These are phyloP conservation scores for Sycobia sp. DNA, from an alignment of 1,140 invertebrate species.

Conservation along the genomic window DNA sequence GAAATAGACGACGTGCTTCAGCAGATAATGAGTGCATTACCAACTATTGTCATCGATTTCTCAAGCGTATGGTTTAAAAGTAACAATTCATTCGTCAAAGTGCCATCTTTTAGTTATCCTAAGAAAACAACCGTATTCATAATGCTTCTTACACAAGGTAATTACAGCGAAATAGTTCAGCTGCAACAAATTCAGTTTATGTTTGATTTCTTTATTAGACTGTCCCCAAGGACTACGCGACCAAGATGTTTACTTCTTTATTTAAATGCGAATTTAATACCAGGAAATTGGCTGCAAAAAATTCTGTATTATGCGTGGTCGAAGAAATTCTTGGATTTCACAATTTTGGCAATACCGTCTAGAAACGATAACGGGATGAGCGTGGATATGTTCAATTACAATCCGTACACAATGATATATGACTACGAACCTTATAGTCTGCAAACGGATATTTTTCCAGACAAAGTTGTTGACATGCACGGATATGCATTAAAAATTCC, in stretches of 20 bases:
- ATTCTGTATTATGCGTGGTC: background rate
- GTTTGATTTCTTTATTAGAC: background rate
- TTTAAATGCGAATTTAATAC: background rate
- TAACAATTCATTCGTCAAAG: background rate
- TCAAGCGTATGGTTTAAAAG: background rate
- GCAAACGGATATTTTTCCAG: background rate
- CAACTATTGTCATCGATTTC: background rate
- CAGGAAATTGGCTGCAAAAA: background rate
- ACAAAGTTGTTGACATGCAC: conserved; percentile 3
- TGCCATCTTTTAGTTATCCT: conserved; percentile 2
- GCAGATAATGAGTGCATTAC: background rate
- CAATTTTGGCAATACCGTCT: background rate
- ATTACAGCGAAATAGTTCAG: background rate
- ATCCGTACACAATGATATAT: background rate
- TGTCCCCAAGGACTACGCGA: background rate
- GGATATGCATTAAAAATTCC: conserved; percentile 1
- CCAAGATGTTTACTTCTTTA: conserved; percentile 7
- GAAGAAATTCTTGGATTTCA: conserved; percentile 3
- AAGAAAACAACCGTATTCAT: background rate
- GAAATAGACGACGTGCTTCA: background rate
- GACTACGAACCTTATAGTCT: background rate
- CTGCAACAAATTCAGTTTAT: background rate
- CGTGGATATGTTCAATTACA: background rate
- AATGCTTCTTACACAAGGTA: background rate
- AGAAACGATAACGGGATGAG: background rate